Conservation (phyloP, 2,113 vertebrate species). For the Zingel zingel region DNA sequence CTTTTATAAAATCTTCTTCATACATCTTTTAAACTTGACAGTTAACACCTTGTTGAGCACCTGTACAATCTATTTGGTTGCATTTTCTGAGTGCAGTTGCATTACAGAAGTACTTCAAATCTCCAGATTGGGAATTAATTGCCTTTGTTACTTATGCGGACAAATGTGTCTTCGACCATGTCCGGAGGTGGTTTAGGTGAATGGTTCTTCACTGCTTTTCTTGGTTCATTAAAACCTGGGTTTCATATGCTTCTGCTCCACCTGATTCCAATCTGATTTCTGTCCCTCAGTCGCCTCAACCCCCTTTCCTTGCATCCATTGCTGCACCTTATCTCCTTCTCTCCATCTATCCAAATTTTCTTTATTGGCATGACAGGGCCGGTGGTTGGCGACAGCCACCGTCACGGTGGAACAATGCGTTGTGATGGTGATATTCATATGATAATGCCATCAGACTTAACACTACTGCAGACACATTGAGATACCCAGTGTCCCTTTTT, state of each 20-base stretch:
- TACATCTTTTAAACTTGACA: conserved; percentile 5
- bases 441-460: conserved; percentile 79
- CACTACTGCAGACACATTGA: conserved; percentile 58
- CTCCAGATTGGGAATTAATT: background rate
- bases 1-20: conserved; percentile 4
- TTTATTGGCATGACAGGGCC: conserved; percentile 78
- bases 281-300: conserved; percentile 11
- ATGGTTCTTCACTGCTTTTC: background rate
- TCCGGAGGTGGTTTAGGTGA: background rate
- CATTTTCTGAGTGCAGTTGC: background rate
- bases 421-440: conserved; percentile 82
- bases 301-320: conserved; percentile 57
- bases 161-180: conserved; percentile 4
- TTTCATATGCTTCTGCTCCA: conserved; percentile 50
- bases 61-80: background rate
- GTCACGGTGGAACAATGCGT: conserved; percentile 80
- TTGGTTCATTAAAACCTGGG: conserved; percentile 59
- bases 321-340: conserved; percentile 79
- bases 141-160: conserved; percentile 15
- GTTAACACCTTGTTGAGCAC: background rate
- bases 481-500: conserved; percentile 11
- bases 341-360: conserved; percentile 82
- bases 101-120: background rate
- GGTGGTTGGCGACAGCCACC: conserved; percentile 70
- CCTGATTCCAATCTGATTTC: conserved; percentile 61